Evolutionary conservation across 2,888 invertebrate genomes (phyloP).

Genomic region (Gari tellinella): DNA sequence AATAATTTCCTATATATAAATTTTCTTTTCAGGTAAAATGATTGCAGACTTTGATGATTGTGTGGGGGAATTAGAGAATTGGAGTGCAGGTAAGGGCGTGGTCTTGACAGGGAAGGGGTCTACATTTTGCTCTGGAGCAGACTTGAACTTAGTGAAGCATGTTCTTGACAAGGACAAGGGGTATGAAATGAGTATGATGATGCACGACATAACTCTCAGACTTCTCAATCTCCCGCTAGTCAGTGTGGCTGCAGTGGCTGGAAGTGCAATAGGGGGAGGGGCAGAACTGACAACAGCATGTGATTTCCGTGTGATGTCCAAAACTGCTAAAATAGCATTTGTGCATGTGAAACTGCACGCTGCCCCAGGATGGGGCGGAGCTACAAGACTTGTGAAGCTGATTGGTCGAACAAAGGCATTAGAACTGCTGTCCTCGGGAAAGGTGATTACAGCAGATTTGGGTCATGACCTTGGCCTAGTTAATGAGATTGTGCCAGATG

Average conservation of each 20-base stretch:
- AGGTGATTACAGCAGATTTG: slow-evolving; percentile 80
- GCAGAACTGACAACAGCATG: slow-evolving; percentile 86
- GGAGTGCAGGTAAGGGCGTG: slow-evolving; percentile 85
- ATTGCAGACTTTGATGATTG: slow-evolving; percentile 85
- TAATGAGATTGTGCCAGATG: slow-evolving; percentile 79
- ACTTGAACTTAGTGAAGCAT: slow-evolving; percentile 84
- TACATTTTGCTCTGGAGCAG: slow-evolving; percentile 87
- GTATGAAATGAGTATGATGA: slow-evolving; percentile 85
- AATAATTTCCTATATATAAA: too few species aligned
- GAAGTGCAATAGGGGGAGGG: slow-evolving; percentile 86
- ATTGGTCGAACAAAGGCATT: slow-evolving; percentile 84
- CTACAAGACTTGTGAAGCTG: slow-evolving; percentile 83
- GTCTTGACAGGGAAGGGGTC: slow-evolving; percentile 84
- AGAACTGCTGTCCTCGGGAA: slow-evolving; percentile 82
- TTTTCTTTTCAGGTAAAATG: slow-evolving; percentile 85
- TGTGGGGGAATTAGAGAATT: slow-evolving; percentile 84
- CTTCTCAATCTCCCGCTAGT: slow-evolving; percentile 85
- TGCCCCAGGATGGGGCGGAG: slow-evolving; percentile 86
- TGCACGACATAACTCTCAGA: slow-evolving; percentile 84
- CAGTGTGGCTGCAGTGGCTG: slow-evolving; percentile 85
- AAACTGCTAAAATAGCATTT: slow-evolving; percentile 84
- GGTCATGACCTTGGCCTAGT: slow-evolving; percentile 84
- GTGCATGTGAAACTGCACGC: slow-evolving; percentile 86
- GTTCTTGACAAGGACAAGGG: slow-evolving; percentile 73
- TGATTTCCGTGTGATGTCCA: slow-evolving; percentile 85